Evolutionary conservation across 2,797 vertebrate genomes (phyloP), one percentile per base, ranked within the genome.

Genomic region (Girardinus metallicus): DNA sequence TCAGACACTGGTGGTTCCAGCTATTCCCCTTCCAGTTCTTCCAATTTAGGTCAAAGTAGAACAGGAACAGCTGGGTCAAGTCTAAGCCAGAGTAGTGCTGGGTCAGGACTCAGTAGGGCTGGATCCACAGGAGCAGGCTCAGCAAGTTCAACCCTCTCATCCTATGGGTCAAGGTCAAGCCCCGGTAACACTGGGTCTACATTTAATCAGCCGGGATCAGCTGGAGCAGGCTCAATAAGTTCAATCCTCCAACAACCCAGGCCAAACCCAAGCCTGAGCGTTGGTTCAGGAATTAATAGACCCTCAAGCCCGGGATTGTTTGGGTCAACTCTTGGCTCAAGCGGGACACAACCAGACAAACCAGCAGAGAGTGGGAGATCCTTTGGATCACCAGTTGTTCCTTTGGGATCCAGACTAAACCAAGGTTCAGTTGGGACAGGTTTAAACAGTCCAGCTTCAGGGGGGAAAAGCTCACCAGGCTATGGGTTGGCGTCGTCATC

Each of bases 391-490:
- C 34, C 81, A 3, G 78, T 23, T 29, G 82, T 77, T 12, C 82
- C 79, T 34, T 13, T 39, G 10, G 85, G 81, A 43, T 75, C 79
- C 47, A 78, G 10, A 70, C 5, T 73, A 4, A 83, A 15, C 18
- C 0, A 41, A 4, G 23, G 72, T 62, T 82, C 55, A 29, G 68
- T 34, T 6, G 80, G 74, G 0, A 31, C 21, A 29, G 66, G 75
- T 18, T 51, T 26, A 41, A 91, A 84, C 44, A 91, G 86, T 62
- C 78, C 83, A 80, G 7, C 82, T 0, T 7, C 80, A 15, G 76
- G 8, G 77, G 49, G 2, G 4, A 89, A 55, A 85, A 76, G 12
- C 66, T 2, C 82, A 1, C 2, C 80, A 23, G 5, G 43, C 1
- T 9, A 29, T 0, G 84, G 75, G 16, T 66, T 36, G 43, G 73